These are phyloP conservation scores for Sebastes cheni DNA, from an alignment of 2,797 vertebrate species.

Conservation along the genomic window DNA sequence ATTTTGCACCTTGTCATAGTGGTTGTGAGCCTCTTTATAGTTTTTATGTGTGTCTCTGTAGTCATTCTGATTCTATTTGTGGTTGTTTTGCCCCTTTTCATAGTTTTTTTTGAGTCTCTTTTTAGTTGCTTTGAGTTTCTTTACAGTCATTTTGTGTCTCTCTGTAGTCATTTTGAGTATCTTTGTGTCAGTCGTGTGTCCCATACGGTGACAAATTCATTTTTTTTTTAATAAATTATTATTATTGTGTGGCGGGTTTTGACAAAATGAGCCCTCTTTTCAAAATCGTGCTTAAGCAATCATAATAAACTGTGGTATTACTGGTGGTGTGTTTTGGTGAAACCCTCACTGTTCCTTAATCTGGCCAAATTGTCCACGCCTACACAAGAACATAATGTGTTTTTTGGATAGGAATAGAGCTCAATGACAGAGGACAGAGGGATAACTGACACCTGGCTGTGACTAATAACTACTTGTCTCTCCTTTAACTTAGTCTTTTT, in stretches of 20 bases:
- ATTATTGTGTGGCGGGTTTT: neutral
- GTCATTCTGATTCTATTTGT: neutral
- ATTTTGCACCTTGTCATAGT: too few relatives aligned
- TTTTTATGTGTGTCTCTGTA: neutral
- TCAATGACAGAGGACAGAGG: neutral
- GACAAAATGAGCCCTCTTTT: too few relatives aligned
- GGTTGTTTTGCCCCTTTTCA: neutral
- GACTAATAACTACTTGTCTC: neutral
- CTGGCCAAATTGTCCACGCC: too few relatives aligned
- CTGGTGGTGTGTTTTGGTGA: too few relatives aligned
- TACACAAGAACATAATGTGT: neutral
- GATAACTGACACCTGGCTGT: neutral
- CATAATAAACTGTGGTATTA: too few relatives aligned
- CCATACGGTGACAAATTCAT: too few relatives aligned
- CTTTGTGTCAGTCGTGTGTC: neutral
- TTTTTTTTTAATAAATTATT: neutral
- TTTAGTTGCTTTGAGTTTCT: neutral
- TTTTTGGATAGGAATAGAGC: neutral
- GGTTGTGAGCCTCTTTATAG: neutral
- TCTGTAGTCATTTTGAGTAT: neutral
- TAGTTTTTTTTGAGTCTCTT: neutral
- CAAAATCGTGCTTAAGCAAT: too few relatives aligned
- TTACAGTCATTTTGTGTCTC: neutral
- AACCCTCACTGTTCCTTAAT: too few relatives aligned
- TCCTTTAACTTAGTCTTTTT: neutral